Evolutionary conservation across 37 sponge, comb jelly and placozoan species (phyloP), one percentile per base, ranked within the genome.

Genomic region (Diacarnus erythraeanus): DNA sequence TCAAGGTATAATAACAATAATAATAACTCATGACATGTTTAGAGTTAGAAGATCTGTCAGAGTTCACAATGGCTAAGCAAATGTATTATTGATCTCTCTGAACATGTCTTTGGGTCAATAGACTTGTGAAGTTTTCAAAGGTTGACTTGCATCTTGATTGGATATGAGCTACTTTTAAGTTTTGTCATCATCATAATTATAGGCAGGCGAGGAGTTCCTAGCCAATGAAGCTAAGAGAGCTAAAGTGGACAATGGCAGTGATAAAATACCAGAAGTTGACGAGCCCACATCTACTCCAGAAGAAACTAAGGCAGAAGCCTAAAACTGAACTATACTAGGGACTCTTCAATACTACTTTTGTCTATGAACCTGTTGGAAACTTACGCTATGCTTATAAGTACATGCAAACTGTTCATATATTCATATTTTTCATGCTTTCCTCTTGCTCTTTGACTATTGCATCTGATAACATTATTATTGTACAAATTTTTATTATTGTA

Each of bases 131-230:
- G n/a, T n/a, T n/a, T n/a, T n/a, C n/a, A n/a, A n/a, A n/a, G n/a
- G n/a, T n/a, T n/a, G n/a, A n/a, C n/a, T n/a, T n/a, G n/a, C n/a
- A n/a, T n/a, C n/a, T n/a, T n/a, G n/a, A n/a, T n/a, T n/a, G n/a
- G n/a, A n/a, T n/a, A n/a, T n/a, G n/a, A n/a, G n/a, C n/a, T n/a
- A n/a, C n/a, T n/a, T n/a, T n/a, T n/a, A n/a, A n/a, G n/a, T n/a
- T n/a, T n/a, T n/a, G n/a, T n/a, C n/a, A n/a, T n/a, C n/a, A n/a
- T n/a, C n/a, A n/a, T n/a, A n/a, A n/a, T n/a, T n/a, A 36, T 79
- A 91, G 92, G 92, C 82, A 74, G 92, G 92, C 21, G 71, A 86
- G 61, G 92, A 91, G 63, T 86, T 82, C 44, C 74, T 86, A 18
- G 83, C 74, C 25, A 40, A 84, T 26, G 79, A 86, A 30, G 64